Percentiles rank a stretch among this genome's conserved stretches.
Evolutionary conservation across 2,113 vertebrate genomes (phyloP).

Genomic region (Phodopus roborovskii): DNA sequence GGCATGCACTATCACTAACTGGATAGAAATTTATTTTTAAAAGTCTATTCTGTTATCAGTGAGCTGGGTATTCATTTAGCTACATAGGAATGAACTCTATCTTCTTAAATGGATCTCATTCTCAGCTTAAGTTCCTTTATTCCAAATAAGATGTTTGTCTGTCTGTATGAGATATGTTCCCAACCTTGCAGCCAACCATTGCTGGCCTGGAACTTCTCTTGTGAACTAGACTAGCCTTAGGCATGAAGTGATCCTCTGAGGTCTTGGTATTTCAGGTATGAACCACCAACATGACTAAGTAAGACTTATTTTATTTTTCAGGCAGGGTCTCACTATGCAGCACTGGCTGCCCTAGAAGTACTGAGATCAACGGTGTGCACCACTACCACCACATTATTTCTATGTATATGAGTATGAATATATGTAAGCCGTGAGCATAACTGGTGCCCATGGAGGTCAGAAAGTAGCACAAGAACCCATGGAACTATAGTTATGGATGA

Average conservation of each 20-base stretch:
- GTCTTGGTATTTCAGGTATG: background rate
- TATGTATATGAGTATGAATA: background rate
- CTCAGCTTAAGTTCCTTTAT: background rate
- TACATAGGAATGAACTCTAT: background rate
- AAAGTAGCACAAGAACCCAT: background rate
- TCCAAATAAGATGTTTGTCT: background rate
- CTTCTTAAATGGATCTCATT: background rate
- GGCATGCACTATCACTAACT: background rate
- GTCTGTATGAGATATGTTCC: background rate
- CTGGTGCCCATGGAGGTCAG: background rate
- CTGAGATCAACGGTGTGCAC: too few species aligned
- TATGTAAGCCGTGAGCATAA: background rate
- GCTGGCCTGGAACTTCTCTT: background rate
- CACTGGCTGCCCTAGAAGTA: background rate
- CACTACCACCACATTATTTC: too few species aligned
- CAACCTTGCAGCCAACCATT: background rate
- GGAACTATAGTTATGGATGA: background rate
- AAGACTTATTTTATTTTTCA: background rate
- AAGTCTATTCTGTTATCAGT: background rate
- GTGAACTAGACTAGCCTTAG: background rate
- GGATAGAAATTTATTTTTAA: background rate
- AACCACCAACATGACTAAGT: background rate
- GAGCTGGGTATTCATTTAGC: background rate
- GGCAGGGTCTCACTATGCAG: too few species aligned
- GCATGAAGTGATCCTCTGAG: background rate